Base-by-base conservation (phyloP, 2,888 invertebrate genomes). In the Drepana falcataria region DNA sequence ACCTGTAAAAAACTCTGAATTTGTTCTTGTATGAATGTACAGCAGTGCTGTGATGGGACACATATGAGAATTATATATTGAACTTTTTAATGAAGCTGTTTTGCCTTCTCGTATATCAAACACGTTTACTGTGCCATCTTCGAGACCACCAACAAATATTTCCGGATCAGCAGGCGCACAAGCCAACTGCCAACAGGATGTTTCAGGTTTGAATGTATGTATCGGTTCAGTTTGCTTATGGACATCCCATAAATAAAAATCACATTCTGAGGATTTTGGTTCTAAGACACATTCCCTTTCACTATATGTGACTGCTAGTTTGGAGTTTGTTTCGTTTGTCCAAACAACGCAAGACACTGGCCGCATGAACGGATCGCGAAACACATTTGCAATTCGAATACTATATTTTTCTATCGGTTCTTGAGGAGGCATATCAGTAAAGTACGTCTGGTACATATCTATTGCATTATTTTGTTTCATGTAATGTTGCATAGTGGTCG, bases 21-120 rank as follows among this genome's bases (percentile, higher is more conserved):
- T 91, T 1, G 93, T 92, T 72, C 94, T 92, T 49, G 93, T 92
- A 66, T 93, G 90, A 53, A 92, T 87, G 88, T 93, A 94, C 54
- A 92, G 87, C 48, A 93, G 80, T 51, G 92, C 90, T 59, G 93
- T 92, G 49, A 93, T 86, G 3, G 93, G 92, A 63, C 92, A 93
- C 3, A 77, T 70, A 60, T 91, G 91, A 35, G 90, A 90, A 59
- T 81, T 81, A 61, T 85, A 86, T 56, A 85, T 69, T 0, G 85
- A 93, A 71, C 95, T 95, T 58, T 92, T 91, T 67, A 95, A 95
- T 6, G 96, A 93, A 2, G 97, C 95, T 69, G 93, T 93, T 53
- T 92, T 89, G 47, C 96, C 95, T 70, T 94, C 93, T 47, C 98
- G 92, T 9, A 94, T 92, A 75, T 97, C 97, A 94, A 96, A 97